Base-by-base conservation (phyloP, 2,888 invertebrate species). In the Monopis laevigella region DNA sequence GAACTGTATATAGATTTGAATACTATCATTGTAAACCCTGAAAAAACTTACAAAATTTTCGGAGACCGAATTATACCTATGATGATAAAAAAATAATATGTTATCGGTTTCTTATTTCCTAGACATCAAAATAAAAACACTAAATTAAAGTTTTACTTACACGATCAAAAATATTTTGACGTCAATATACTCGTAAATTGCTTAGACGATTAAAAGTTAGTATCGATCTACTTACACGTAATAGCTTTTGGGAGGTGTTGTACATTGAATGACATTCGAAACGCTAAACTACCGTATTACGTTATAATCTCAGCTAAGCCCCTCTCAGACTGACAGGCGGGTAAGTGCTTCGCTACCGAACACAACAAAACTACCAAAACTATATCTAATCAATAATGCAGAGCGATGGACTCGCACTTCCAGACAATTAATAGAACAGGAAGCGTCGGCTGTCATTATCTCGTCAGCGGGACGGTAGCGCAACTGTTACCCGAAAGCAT, bases 231-330 rank as follows among this genome's bases (percentile, higher is more conserved):
- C n/a, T n/a, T n/a, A n/a, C n/a, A n/a, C n/a, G n/a, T n/a, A n/a
- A n/a, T n/a, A n/a, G n/a, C n/a, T n/a, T n/a, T 6, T 24, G 24
- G 24, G 6, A 7, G 24, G 6, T 24, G 24, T 24, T 24, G 24
- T 24, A 10, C 24, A 21, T 36, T 61, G 65, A 71, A 65, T 60
- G 65, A 65, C 65, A 64, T 57, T 58, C 59, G 63, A 59, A 62
- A 63, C 65, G 59, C 58, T 58, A 63, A 61, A 77, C 78, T 78
- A 77, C 78, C 68, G 78, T 75, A 65, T 75, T 78, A 78, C 77
- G 77, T 75, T 75, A 59, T 77, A 74, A 77, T 74, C 73, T 65
- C 19, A 57, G 57, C 58, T 73, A 69, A 74, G 65, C 67, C 57
- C 48, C 61, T 45, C 48, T 47, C 52, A 53, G 66, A 72, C 64